Percentiles rank a stretch among this genome's conserved stretches.
phyloP scores from a whole-genome alignment of 2,797 vertebrate genomes.

The Erithacus rubecula region DNA sequence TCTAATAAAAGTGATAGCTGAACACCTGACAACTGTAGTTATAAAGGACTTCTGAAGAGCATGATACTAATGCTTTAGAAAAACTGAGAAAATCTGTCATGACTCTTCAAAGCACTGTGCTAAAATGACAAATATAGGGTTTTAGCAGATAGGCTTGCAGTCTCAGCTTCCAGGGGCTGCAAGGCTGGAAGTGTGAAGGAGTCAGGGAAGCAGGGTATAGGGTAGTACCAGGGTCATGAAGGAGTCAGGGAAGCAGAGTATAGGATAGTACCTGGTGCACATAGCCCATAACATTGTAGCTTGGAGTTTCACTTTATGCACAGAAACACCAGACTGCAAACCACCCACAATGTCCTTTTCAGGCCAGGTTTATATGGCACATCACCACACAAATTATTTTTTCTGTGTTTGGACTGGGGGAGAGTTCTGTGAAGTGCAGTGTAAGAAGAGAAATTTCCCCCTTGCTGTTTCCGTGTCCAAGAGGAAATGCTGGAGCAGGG shows the following conservation, averaged over 20 bases:
- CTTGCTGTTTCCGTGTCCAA: neutral
- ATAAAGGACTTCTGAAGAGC: neutral
- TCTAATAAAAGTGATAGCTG: neutral
- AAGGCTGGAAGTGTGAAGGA: neutral
- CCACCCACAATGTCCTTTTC: neutral
- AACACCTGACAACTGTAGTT: neutral
- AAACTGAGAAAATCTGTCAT: neutral
- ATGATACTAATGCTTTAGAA: neutral
- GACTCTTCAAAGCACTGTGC: neutral
- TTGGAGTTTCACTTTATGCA: neutral
- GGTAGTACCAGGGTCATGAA: neutral
- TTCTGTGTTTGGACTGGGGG: neutral
- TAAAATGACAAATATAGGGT: neutral
- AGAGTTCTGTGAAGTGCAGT: neutral
- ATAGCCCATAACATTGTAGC: neutral
- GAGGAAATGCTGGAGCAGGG: neutral
- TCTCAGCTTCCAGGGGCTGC: neutral
- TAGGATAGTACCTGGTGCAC: neutral
- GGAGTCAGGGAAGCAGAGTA: neutral
- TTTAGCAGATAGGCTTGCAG: neutral
- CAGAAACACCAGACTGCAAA: neutral
- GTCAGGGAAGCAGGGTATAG: neutral
- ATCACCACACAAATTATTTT: neutral
- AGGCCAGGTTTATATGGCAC: neutral
- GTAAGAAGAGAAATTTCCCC: neutral